Evolutionary conservation across 2,113 vertebrate genomes (phyloP).

Genomic region (Naja naja): DNA sequence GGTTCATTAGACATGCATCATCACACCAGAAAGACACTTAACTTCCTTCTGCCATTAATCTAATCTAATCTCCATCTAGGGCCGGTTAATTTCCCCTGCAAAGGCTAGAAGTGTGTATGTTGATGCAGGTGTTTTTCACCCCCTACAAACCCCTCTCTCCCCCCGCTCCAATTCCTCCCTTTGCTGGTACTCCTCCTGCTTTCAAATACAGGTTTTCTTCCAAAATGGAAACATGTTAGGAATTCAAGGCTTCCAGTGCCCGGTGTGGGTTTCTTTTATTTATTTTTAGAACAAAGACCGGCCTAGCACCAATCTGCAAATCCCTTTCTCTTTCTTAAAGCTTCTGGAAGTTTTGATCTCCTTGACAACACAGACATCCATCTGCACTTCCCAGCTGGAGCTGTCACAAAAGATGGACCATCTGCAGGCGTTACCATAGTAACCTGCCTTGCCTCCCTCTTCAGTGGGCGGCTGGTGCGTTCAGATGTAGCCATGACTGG

Average conservation of each 20-base stretch:
- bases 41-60: neutral
- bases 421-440: slow-evolving; percentile 98
- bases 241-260: slow-evolving; percentile 25
- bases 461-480: slow-evolving; percentile 88
- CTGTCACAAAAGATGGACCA: slow-evolving; percentile 97
- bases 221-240: slow-evolving; percentile 6
- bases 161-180: neutral
- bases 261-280: neutral
- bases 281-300: slow-evolving; percentile 32
- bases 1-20: neutral
- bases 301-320: slow-evolving; percentile 55
- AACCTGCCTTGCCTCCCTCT: slow-evolving; percentile 94
- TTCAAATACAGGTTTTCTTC: slow-evolving; percentile 7
- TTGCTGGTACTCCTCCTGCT: neutral
- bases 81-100: neutral
- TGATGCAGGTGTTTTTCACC: neutral
- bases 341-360: slow-evolving; percentile 89
- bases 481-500: slow-evolving; percentile 98
- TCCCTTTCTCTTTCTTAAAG: slow-evolving; percentile 68
- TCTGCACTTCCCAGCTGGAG: slow-evolving; percentile 98
- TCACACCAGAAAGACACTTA: neutral
- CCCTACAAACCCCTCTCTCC: too few species aligned
- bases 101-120: neutral
- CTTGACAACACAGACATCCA: slow-evolving; percentile 98
- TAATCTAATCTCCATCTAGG: neutral